Evolutionary conservation across 2,888 invertebrate species (phyloP), one percentile per base, ranked within the genome.

Genomic region (Limnephilus auricula): DNA sequence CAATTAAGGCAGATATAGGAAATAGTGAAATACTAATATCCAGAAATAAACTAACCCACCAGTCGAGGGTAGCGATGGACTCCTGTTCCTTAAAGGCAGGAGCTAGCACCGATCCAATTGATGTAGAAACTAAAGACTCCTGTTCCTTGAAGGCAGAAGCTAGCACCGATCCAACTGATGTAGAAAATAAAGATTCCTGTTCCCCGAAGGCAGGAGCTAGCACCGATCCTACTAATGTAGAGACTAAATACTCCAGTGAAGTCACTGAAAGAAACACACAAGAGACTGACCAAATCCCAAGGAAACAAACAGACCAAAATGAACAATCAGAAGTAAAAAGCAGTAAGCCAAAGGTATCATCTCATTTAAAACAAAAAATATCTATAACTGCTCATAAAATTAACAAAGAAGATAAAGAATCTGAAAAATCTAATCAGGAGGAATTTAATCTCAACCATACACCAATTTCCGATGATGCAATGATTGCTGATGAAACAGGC

Each of bases 1-100:
- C n/a, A 40, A 40, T 13, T 30, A 40, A 85, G 30, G 85, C 34
- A 85, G 85, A 85, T 9, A 85, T n/a, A 40, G 37, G 40, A 85
- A 85, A 37, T 85, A 40, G 40, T 15, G 30, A 85, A 85, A 85
- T 37, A 34, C 37, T 85, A 25, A 34, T 34, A 37, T 25, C 85
- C 13, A 12, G 30, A 12, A 25, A 65, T 25, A 5, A 65, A 25
- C 3, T 65, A 65, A 65, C 50, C 25, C 50, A 65, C 45, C 45
- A 45, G 45, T 45, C 4, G 40, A 10, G 12, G 45, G 45, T 3
- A 45, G 45, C 10, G 45, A 45, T 9, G 15, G 45, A 45, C 45
- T 45, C 45, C 45, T 45, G 45, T 45, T 45, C 2, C 45, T 45
- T 45, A 4, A 45, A 45, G 45, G 45, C 45, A 45, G 45, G 15